These are phyloP conservation scores for Sympetrum striolatum DNA, from an alignment of 2,888 invertebrate species.

Conservation along the genomic window DNA sequence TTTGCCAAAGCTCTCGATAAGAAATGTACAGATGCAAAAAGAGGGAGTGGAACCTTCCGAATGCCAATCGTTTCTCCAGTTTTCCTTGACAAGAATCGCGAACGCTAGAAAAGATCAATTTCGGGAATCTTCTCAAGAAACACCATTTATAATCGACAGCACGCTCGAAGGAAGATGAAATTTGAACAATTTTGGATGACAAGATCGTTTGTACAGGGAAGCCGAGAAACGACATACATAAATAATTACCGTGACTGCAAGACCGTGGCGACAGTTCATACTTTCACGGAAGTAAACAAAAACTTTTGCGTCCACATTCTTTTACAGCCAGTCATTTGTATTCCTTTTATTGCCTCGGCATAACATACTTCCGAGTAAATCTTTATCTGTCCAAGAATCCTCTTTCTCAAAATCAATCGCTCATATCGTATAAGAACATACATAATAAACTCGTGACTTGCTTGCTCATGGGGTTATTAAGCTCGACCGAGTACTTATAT, in stretches of 20 bases:
- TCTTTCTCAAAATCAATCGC: not conserved
- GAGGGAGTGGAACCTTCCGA: not conserved
- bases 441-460: conserved; percentile 9
- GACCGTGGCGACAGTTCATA: not conserved
- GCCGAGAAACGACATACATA: too few relatives aligned
- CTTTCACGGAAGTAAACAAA: not conserved
- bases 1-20: not conserved
- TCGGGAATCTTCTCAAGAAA: not conserved
- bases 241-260: not conserved
- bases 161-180: too few relatives aligned
- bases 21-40: not conserved
- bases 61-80: not conserved
- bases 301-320: not conserved
- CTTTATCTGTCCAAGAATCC: not conserved
- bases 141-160: too few relatives aligned
- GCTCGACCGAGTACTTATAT: conserved; percentile 15
- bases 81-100: not conserved
- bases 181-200: too few relatives aligned
- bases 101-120: not conserved
- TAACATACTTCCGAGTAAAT: not conserved
- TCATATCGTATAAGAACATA: not conserved
- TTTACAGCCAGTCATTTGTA: not conserved
- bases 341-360: not conserved
- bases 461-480: not conserved
- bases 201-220: too few relatives aligned